A percentile compares a stretch with the other conserved stretches of the same genome.
These are phyloP conservation scores for Aphelenchoides bicaudatus DNA, from an alignment of 2,888 invertebrate species.

Conservation along the genomic window DNA sequence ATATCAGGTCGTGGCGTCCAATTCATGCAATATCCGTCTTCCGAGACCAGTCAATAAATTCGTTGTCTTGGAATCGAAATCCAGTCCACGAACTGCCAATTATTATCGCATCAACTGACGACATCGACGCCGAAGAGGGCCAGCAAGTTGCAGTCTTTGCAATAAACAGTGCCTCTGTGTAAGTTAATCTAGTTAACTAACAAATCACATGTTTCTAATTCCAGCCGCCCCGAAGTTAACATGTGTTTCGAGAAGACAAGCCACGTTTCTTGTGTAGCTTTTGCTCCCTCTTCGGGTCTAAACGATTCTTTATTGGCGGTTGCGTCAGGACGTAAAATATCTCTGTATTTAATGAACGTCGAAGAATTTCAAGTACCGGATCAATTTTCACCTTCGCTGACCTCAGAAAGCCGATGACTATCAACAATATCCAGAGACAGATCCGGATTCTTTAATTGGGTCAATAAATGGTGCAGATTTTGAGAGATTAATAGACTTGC, in stretches of 20 bases:
- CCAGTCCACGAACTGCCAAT: constrained; percentile 21
- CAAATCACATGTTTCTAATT: background rate
- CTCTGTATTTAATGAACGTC: constrained; percentile 9
- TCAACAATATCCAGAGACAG: too few species aligned
- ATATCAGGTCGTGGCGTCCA: constrained; percentile 1
- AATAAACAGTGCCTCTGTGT: constrained; percentile 9
- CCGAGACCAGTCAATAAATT: constrained; percentile 11
- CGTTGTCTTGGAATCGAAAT: constrained; percentile 15
- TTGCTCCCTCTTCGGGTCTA: constrained; percentile 16
- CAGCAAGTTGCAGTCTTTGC: constrained; percentile 19
- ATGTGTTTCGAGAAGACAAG: constrained; percentile 12
- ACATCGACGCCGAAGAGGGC: background rate
- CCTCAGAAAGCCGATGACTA: too few species aligned
- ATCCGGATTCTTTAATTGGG: too few species aligned
- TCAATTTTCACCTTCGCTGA: background rate
- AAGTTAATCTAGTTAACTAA: background rate
- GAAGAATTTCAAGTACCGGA: constrained; percentile 3
- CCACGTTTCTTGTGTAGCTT: constrained; percentile 1
- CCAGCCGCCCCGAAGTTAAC: constrained; percentile 14
- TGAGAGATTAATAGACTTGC: too few species aligned
- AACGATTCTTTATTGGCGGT: constrained; percentile 19
- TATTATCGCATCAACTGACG: constrained; percentile 18
- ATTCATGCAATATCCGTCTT: constrained; percentile 13
- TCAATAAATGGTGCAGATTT: too few species aligned
- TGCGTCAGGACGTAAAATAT: constrained; percentile 9